phyloP scores from a whole-genome alignment of 2,113 vertebrate genomes.

The Charina bottae region DNA sequence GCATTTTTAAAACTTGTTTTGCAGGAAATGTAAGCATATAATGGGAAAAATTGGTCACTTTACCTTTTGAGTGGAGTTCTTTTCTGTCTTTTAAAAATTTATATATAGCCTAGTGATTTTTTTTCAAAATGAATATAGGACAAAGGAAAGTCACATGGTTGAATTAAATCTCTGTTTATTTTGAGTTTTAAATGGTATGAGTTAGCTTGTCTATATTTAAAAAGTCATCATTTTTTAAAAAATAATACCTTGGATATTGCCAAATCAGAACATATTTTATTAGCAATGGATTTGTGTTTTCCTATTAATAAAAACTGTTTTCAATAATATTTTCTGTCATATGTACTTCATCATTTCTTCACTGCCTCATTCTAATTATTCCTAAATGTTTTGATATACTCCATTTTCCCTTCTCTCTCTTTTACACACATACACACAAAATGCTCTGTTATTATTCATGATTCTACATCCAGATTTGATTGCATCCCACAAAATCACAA shows the following conservation, averaged over 20 bases:
- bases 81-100: neutral
- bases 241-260: neutral
- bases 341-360: conserved; percentile 32
- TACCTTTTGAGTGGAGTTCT: neutral
- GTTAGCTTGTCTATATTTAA: neutral
- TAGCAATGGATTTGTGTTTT: conserved; percentile 38
- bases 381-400: conserved; percentile 45
- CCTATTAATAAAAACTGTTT: neutral
- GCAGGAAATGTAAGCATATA: neutral
- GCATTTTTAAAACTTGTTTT: no score
- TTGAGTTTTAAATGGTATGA: neutral
- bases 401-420: neutral
- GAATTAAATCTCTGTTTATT: accelerated
- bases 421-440: neutral
- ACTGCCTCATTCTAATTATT: conserved; percentile 37
- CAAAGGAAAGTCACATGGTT: neutral
- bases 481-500: conserved; percentile 31
- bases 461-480: conserved; percentile 35
- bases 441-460: neutral
- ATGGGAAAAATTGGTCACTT: neutral
- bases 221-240: neutral
- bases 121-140: neutral
- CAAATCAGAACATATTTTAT: neutral
- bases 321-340: conserved; percentile 29
- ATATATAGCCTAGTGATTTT: neutral